These are phyloP conservation scores for Montipora sp. DNA, from an alignment of 64 coral and sea anemone genomes.

Conservation along the genomic window DNA sequence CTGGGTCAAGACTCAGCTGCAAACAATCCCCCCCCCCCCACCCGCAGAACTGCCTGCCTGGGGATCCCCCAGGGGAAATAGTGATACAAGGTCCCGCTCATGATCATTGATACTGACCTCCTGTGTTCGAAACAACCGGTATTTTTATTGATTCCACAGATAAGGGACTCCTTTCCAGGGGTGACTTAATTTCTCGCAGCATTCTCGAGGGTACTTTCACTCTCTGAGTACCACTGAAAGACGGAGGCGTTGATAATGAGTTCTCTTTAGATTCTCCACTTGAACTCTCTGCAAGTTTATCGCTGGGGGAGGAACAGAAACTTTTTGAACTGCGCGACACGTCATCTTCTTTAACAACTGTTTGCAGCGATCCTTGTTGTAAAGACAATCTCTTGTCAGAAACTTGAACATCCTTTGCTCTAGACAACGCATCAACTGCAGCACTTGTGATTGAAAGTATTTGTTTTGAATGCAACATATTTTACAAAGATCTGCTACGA, in stretches of 20 bases:
- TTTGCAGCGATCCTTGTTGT: not conserved
- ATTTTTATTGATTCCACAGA: not conserved
- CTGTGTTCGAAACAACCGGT: not conserved
- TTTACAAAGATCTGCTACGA: constrained; percentile 6
- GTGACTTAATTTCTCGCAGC: constrained; percentile 88
- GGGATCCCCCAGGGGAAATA: too few species aligned
- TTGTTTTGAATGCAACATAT: constrained; percentile 51
- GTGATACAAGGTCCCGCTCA: too few species aligned
- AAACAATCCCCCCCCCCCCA: too few species aligned
- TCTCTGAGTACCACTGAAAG: constrained; percentile 80
- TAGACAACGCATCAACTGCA: constrained; percentile 75
- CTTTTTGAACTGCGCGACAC: not conserved
- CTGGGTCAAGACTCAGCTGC: too few species aligned
- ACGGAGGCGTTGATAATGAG: constrained; percentile 24
- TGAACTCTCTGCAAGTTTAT: constrained; percentile 8
- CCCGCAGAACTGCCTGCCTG: too few species aligned
- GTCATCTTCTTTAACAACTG: not conserved
- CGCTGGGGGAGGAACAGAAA: constrained; percentile 6
- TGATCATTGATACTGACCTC: not conserved
- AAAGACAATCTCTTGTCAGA: not conserved
- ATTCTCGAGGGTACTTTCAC: constrained; percentile 83
- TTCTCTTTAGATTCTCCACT: constrained; percentile 11
- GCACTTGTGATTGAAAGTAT: constrained; percentile 89
- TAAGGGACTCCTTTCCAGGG: constrained; percentile 65
- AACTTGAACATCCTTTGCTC: not conserved